phyloP scores from a whole-genome alignment of 2,888 invertebrate species.

The Scaptodrosophila latifasciaeformis region DNA sequence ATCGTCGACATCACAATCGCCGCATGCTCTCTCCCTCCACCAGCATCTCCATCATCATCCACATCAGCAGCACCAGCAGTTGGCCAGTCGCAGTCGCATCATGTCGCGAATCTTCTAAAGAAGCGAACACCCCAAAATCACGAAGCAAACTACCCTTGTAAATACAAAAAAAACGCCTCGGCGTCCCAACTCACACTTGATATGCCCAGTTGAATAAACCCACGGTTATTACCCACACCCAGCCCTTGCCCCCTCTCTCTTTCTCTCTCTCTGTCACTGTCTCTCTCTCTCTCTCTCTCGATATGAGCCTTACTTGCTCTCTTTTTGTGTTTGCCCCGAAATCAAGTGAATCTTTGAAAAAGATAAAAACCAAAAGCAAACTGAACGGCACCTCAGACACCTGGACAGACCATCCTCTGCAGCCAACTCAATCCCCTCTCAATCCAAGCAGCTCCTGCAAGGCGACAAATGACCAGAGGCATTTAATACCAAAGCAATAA shows the following conservation, averaged over 20 bases:
- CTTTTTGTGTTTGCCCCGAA: conserved; percentile 31
- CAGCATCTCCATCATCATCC: conserved; percentile 10
- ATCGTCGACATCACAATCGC: conserved; percentile 7
- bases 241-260: not conserved
- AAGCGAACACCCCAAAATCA: conserved; percentile 19
- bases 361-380: conserved; percentile 7
- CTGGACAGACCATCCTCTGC: not conserved
- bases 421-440: not conserved
- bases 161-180: conserved; percentile 16
- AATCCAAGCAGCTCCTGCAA: conserved; percentile 41
- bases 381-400: conserved; percentile 6
- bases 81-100: conserved; percentile 69
- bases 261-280: not conserved
- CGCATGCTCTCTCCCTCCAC: conserved; percentile 14
- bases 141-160: conserved; percentile 20
- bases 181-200: conserved; percentile 13
- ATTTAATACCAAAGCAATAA: conserved; percentile 74
- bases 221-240: conserved; percentile 14
- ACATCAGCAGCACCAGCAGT: conserved; percentile 28
- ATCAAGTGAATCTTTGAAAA: too few species aligned
- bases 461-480: conserved; percentile 70
- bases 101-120: conserved; percentile 75
- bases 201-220: conserved; percentile 12
- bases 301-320: not conserved
- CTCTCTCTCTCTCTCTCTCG: conserved; percentile 1